Base-by-base conservation (phyloP, 2,113 vertebrate species). In the Microtus montanus region DNA sequence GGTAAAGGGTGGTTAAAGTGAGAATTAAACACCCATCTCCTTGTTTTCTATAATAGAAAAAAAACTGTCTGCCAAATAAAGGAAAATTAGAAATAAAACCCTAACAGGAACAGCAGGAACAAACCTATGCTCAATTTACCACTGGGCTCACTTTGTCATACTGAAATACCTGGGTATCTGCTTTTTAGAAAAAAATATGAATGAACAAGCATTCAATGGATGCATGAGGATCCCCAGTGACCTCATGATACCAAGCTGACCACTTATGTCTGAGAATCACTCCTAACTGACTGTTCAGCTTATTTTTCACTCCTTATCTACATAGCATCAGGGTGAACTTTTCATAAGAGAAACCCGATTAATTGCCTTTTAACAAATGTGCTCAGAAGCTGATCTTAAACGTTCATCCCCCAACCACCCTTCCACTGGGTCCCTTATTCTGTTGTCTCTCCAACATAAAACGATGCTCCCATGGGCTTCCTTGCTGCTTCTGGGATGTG, bases 401-500 rank as follows among this genome's bases (percentile, higher is more conserved):
- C 58, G 66, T 20, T 47, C 74, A 1, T 30, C 26, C 33, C 73
- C 66, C 26, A 26, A 41, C 13, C 10, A 3, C 30, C 68, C 10
- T 86, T 6, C 52, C 0, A 74, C 49, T 19, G 17, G 4, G 35
- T 3, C n/a, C 47, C 61, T 30, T n/a, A 30, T 28, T 73, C 52
- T 79, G n/a, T 8, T 3, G 10, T 84, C 41, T 84, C 11, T 17
- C 19, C 33, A 19, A 4, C 30, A 17, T 24, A 15, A 4, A 30
- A 13, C 4, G 14, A 5, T 20, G 47, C 73, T n/a, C 2, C 17
- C 19, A 5, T 0, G 8, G n/a, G 5, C 2, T 14, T 3, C 78
- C 83, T 92, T 41, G 47, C 54, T 83, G 73, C 74, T 83, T 73
- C 54, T 64, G 24, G 19, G 54, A 15, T 2, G 20, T 6, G n/a